Percentiles rank a stretch among this genome's conserved stretches.
Conservation (phyloP, 1,140 invertebrate genomes). For the Thaumetopoea pityocampa region DNA sequence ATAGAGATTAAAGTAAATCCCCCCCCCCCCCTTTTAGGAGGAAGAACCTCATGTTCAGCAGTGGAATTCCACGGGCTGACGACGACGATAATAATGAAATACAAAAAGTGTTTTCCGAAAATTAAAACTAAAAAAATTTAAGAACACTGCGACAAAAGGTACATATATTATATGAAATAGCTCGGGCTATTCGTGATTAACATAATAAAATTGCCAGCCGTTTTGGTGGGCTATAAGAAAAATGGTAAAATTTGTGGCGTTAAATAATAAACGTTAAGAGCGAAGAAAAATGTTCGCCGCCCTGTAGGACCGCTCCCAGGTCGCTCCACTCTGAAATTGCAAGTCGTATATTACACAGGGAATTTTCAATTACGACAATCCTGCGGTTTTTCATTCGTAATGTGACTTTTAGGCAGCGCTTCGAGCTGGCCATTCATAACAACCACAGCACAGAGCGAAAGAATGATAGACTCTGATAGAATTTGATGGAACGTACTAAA, state of each 20-base stretch:
- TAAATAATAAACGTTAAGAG: constrained; percentile 73
- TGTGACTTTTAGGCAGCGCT: constrained; percentile 65
- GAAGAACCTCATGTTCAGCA: too few relatives aligned
- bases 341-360: constrained; percentile 69
- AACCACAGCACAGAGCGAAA: constrained; percentile 28
- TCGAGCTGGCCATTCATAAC: constrained; percentile 58
- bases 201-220: constrained; percentile 68
- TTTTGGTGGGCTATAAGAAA: constrained; percentile 56
- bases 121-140: constrained; percentile 18
- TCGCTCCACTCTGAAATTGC: constrained; percentile 59
- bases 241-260: constrained; percentile 71
- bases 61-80: too few relatives aligned
- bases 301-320: constrained; percentile 40
- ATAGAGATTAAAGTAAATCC: too few relatives aligned
- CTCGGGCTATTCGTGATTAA: constrained; percentile 58
- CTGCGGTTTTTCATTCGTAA: constrained; percentile 72
- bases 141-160: constrained; percentile 16
- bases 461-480: constrained; percentile 10
- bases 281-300: constrained; percentile 63
- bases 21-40: too few relatives aligned
- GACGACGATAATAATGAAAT: too few relatives aligned
- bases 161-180: constrained; percentile 27
- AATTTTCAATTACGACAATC: constrained; percentile 74
- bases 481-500: too few relatives aligned
- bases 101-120: too few relatives aligned